Percentiles rank a stretch among this genome's conserved stretches.
Conservation (phyloP, 2,113 vertebrate species). For the Acrocephalus kingi region DNA sequence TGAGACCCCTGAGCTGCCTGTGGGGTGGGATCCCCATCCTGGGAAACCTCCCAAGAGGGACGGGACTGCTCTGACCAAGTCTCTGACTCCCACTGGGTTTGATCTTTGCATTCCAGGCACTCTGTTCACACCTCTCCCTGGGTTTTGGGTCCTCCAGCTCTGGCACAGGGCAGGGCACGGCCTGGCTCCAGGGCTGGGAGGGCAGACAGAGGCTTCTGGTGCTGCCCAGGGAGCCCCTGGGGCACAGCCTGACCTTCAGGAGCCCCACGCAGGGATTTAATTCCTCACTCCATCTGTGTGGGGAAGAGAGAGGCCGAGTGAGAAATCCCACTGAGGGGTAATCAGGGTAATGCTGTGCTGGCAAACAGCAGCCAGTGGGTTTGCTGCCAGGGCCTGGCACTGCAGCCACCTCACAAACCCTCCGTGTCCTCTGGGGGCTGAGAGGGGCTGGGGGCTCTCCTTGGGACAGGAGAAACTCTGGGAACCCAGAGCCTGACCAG, state of each 20-base stretch:
- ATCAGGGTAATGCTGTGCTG: background rate
- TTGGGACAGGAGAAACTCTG: background rate
- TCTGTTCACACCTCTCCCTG: background rate
- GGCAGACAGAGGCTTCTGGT: background rate
- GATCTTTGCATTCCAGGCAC: background rate
- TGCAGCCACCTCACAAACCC: background rate
- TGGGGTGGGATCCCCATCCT: background rate
- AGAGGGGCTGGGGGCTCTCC: background rate
- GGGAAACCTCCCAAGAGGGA: background rate
- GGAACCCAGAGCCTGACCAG: accelerated
- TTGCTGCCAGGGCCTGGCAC: background rate
- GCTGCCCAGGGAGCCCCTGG: background rate
- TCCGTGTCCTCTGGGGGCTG: background rate
- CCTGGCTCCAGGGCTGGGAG: background rate
- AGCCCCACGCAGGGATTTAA: background rate
- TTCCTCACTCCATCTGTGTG: background rate
- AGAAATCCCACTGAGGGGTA: background rate
- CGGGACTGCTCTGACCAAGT: background rate
- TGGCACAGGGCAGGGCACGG: background rate
- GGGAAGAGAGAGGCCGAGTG: background rate
- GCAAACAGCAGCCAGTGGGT: background rate
- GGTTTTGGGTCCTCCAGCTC: background rate
- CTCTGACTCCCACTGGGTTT: background rate
- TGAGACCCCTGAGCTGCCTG: background rate
- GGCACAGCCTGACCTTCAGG: background rate